Conservation (phyloP, 2,113 vertebrate species). For the Nannobrachium achirus region DNA sequence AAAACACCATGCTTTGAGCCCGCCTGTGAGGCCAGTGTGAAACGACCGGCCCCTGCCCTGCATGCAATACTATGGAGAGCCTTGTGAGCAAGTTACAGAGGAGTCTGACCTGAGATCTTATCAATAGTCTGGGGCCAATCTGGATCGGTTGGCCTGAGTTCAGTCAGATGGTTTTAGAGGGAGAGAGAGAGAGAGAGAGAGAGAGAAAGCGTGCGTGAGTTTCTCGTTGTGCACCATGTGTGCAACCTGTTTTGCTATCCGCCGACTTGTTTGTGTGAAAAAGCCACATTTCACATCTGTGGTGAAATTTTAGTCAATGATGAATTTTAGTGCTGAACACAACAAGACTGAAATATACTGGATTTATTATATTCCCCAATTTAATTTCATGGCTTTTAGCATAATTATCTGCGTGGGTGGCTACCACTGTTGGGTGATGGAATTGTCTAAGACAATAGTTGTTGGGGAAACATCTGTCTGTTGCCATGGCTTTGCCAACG, state of each 20-base stretch:
- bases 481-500: slow-evolving; percentile 43
- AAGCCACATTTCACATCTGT: slow-evolving; percentile 33
- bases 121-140: slow-evolving; percentile 33
- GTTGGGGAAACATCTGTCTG: slow-evolving; percentile 48
- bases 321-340: slow-evolving; percentile 35
- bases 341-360: neutral
- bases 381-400: slow-evolving; percentile 24
- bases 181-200: neutral
- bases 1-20: slow-evolving; percentile 32
- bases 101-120: slow-evolving; percentile 53
- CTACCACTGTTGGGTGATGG: slow-evolving; percentile 23
- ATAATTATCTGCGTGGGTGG: slow-evolving; percentile 36
- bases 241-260: slow-evolving; percentile 23
- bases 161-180: slow-evolving; percentile 26
- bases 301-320: slow-evolving; percentile 11
- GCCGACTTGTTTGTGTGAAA: slow-evolving; percentile 45
- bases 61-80: slow-evolving; percentile 20
- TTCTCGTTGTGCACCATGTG: too few species aligned
- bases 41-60: slow-evolving; percentile 24
- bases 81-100: neutral
- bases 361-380: slow-evolving; percentile 22
- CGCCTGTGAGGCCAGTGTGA: slow-evolving; percentile 21
- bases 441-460: slow-evolving; percentile 38
- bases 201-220: too few species aligned
- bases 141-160: slow-evolving; percentile 37